Percentiles rank a stretch among this genome's conserved stretches.
Evolutionary conservation across 2,797 vertebrate species (phyloP).

Genomic region (Myotis findleyi): DNA sequence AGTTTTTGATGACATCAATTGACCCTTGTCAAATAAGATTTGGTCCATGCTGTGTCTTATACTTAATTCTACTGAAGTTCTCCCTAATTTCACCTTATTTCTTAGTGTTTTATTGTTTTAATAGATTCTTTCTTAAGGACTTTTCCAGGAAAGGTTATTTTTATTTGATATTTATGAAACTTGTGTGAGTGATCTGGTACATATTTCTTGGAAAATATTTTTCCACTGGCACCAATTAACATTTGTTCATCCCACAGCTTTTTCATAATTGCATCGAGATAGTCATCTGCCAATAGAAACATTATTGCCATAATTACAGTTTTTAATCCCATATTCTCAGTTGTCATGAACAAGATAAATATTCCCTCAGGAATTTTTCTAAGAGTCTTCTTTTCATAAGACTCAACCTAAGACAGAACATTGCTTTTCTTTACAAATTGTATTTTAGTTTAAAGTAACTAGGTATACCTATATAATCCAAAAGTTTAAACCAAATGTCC

Average conservation of each 20-base stretch:
- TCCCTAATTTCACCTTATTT: constrained; percentile 42
- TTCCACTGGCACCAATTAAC: background rate
- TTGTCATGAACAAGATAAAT: constrained; percentile 76
- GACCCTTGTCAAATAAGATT: constrained; percentile 49
- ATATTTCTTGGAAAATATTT: constrained; percentile 31
- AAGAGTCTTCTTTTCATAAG: constrained; percentile 56
- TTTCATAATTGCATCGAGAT: constrained; percentile 67
- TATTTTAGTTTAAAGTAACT: constrained; percentile 19
- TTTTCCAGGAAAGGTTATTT: constrained; percentile 34
- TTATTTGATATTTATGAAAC: constrained; percentile 7
- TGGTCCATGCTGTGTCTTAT: constrained; percentile 4
- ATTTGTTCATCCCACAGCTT: constrained; percentile 29
- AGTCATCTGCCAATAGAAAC: constrained; percentile 58
- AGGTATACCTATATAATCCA: background rate
- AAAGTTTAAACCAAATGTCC: background rate
- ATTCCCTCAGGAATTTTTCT: constrained; percentile 61
- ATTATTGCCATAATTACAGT: constrained; percentile 64
- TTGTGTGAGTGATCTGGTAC: background rate
- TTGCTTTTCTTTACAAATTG: constrained; percentile 28
- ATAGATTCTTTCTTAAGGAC: constrained; percentile 36
- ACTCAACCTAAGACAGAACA: constrained; percentile 42
- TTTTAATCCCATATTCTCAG: constrained; percentile 71
- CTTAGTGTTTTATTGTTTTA: background rate
- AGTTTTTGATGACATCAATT: constrained; percentile 41
- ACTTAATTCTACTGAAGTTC: constrained; percentile 57